Base-by-base conservation (phyloP, 2,888 invertebrate genomes). In the Cephus sareptanus region DNA sequence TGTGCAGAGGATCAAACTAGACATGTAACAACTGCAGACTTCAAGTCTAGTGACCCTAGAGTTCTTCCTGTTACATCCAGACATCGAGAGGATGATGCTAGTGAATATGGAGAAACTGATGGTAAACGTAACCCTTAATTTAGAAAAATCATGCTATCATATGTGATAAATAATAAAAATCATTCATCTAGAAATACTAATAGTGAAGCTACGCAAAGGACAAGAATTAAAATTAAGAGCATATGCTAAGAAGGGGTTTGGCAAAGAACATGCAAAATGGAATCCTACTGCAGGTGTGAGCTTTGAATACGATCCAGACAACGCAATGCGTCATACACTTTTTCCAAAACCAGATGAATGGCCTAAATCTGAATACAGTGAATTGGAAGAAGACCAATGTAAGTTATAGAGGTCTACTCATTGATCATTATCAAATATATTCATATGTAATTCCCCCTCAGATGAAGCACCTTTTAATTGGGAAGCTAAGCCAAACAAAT, bases 211-310 rank as follows among this genome's bases (percentile, higher is more conserved):
- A 71, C 93, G 96, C 73, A 95, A 95, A 90, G 95, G 99, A 0
- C 99, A 99, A 91, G 98, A 98, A 90, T 92, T 99, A 70, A 98
- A 98, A 91, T 92, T 99, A 79, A 94, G 97, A 86, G 99, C 99
- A 1, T 99, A 98, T 93, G 99, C 99, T 0, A 98, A 99, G 88
- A 99, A 99, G 93, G 94, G 94, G 56, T 98, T 98, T 93, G 98
- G 99, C 0, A 99, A 99, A 90, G 99, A 99, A 91, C 99, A 99
- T 93, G 99, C 99, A 0, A 99, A 99, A 92, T 99, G 99, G 99
- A 99, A 99, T 93, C 99, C 99, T 4, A 99, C 99, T 0, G 97
- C 98, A 75, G 99, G 99, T 73, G 99, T 99, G 1, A 96, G 97
- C 76, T 99, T 99, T 92, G 99, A 99, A 92, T 99, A 99, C 92